Percentiles rank a stretch among this genome's conserved stretches.
phyloP scores from a whole-genome alignment of 2,113 vertebrate genomes.

The Pituophis catenifer region DNA sequence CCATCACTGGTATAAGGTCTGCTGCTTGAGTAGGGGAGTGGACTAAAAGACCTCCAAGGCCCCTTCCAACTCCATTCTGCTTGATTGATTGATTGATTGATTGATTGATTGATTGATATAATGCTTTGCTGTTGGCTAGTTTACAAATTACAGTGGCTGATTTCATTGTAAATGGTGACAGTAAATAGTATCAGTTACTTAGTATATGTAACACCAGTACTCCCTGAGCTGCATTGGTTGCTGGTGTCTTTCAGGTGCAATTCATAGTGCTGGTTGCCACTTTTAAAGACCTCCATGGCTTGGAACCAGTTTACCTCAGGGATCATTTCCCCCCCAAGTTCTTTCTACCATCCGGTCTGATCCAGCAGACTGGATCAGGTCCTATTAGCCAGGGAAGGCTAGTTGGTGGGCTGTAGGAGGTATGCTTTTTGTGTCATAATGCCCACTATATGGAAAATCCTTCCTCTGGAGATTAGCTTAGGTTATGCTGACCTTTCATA shows the following conservation, averaged over 20 bases:
- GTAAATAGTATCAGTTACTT: neutral
- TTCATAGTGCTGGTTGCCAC: neutral
- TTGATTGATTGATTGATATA: neutral
- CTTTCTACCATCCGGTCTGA: neutral
- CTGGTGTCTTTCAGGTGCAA: neutral
- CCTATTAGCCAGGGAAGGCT: neutral
- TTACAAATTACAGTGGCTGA: neutral
- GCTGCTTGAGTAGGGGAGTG: too few relatives aligned
- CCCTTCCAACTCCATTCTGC: too few relatives aligned
- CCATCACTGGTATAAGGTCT: too few relatives aligned
- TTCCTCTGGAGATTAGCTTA: neutral
- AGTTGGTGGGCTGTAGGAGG: neutral
- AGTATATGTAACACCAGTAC: neutral
- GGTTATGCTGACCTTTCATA: neutral
- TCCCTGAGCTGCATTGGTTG: neutral
- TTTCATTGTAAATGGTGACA: neutral
- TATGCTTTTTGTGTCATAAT: neutral
- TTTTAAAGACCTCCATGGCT: neutral
- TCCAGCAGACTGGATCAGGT: neutral
- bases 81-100: too few relatives aligned
- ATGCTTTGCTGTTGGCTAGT: neutral
- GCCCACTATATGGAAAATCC: neutral
- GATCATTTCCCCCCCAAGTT: neutral
- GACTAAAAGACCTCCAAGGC: too few relatives aligned
- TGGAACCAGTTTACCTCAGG: neutral